Base-by-base conservation (phyloP, 2,113 vertebrate genomes). In the Limanda limanda region DNA sequence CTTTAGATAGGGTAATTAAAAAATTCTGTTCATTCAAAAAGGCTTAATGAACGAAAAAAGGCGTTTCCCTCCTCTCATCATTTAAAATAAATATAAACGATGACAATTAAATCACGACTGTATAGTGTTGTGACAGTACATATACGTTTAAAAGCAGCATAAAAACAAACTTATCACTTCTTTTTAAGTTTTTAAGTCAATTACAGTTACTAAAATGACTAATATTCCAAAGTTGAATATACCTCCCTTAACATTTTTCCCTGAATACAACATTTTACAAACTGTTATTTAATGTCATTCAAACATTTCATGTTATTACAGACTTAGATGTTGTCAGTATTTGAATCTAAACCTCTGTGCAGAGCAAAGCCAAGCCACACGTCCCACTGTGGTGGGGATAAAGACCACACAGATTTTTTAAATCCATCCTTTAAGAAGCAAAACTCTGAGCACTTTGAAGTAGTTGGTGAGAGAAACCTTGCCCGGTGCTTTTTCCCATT, bases 261-360 rank as follows among this genome's bases (percentile, higher is more conserved):
- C 18, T 18, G 54, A 64, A 45, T 72, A 67, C 27, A 24, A 35
- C 37, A 52, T 48, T 78, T 60, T 7, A 64, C 20, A 57, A 68
- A 42, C 70, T 17, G 1, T 20, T 67, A 52, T 20, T 37, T 5
- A 37, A 37, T 37, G 35, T 23, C 48, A 58, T 51, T 77, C 5
- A 17, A 17, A 64, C 68, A 74, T 76, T 66, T 81, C 68, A 68
- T 64, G 55, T 79, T 79, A 83, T 81, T 67, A 74, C 61, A 87
- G 80, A 45, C 51, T 67, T 79, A 69, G 48, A 57, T 13, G 63
- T 37, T 66, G 57, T 58, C 20, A 23, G 45, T 68, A 68, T 82
- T 54, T 76, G 11, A 75, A 61, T 45, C 17, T 77, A 45, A 54
- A 47, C 51, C 31, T 72, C 58, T 72, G 59, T 68, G 7, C 27